Evolutionary conservation across 2,797 vertebrate genomes (phyloP), one percentile per base, ranked within the genome.

Genomic region (Acrocephalus scirpaceus): DNA sequence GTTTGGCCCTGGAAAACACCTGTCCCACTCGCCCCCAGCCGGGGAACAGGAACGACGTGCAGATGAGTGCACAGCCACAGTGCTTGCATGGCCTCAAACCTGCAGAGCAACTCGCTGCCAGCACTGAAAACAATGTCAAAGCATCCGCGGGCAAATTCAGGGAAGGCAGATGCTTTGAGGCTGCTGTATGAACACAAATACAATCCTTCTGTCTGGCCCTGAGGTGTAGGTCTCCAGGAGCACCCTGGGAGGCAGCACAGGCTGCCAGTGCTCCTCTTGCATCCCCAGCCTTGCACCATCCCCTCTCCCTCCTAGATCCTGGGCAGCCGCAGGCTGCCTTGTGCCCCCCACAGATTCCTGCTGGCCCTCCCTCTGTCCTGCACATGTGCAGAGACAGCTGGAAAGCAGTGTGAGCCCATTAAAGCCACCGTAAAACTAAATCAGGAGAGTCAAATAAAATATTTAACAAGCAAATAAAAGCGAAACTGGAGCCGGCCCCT

Each of bases 381-480:
- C 57, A 65, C 71, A 36, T 54, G 71, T 86, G 91, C 26, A 2
- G 62, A 66, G 75, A 86, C 94, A 96, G 91, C 90, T 88, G 92
- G 79, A 76, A 75, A 75, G 44, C 53, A 79, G 57, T 3, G 1
- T 14, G 56, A 79, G 32, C 26, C 66, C 2, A 0, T 47, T 76
- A 92, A 82, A 96, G 66, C 80, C 73, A 36, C 90, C 4, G 6
- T 93, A 94, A 95, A 96, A 95, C 70, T 44, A 76, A 96, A 93
- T 90, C 88, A 48, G 53, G 64, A 92, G 79, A 53, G 91, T 56
- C 94, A 96, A 94, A 96, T 96, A 84, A 97, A 97, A 96, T 78
- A 92, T 91, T 96, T 94, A 93, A 96, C 67, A 66, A 93, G 95
- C 90, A 95, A 96, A 93, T 94, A 92, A 82, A 96, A 91, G 84